Percentiles rank a stretch among this genome's conserved stretches.
Conservation (phyloP, 2,113 vertebrate species). For the Eulacestoma nigropectus region DNA sequence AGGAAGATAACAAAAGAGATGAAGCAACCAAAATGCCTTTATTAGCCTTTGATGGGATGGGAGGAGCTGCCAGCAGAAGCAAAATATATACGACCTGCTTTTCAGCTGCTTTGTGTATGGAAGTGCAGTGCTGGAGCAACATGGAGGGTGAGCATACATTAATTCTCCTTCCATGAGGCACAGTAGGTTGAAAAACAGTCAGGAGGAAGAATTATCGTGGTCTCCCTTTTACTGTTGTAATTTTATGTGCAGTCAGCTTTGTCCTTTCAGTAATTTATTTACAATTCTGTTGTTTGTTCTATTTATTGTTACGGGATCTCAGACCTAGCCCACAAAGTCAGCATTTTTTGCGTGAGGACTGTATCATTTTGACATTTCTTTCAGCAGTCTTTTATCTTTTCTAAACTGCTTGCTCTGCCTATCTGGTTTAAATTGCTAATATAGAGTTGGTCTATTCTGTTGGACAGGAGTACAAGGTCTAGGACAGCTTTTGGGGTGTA, state of each 20-base stretch:
- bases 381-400: background rate
- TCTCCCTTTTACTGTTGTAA: background rate
- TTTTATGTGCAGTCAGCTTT: constrained; percentile 19
- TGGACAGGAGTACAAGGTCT: background rate
- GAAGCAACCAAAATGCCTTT: background rate
- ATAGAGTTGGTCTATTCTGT: background rate
- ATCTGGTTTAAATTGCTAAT: background rate
- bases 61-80: background rate
- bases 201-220: background rate
- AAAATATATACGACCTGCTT: background rate
- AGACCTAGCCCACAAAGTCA: background rate
- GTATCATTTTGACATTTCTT: background rate
- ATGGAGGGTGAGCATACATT: background rate
- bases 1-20: background rate
- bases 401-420: background rate
- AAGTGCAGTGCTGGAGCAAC: background rate
- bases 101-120: background rate
- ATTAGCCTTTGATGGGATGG: background rate
- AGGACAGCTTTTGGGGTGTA: background rate
- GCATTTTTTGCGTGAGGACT: background rate
- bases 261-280: background rate
- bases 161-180: background rate
- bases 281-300: background rate
- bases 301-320: background rate
- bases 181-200: background rate